Evolutionary conservation across 2,113 vertebrate genomes (phyloP).

Genomic region (Proterorhinus semilunaris): DNA sequence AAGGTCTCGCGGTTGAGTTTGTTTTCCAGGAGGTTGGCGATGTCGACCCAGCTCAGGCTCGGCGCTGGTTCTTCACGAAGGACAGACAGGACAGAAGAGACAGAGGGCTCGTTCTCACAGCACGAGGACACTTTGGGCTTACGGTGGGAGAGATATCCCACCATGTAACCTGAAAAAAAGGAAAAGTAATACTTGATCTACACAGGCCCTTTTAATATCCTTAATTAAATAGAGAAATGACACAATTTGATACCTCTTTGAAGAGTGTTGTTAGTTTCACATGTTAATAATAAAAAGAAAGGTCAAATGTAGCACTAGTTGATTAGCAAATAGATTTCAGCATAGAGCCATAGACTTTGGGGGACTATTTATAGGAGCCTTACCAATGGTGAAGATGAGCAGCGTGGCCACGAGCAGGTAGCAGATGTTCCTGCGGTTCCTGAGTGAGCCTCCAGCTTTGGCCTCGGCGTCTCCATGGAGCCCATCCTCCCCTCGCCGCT

Average conservation of each 20-base stretch:
- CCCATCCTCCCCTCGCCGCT: slow-evolving; percentile 77
- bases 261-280: no score
- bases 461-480: slow-evolving; percentile 76
- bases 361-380: background rate
- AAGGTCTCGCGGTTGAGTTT: slow-evolving; percentile 60
- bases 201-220: no score
- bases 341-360: no score
- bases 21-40: slow-evolving; percentile 60
- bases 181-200: no score
- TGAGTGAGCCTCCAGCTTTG: slow-evolving; percentile 32
- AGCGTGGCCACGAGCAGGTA: slow-evolving; percentile 52
- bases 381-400: slow-evolving; percentile 83
- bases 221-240: no score
- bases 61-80: background rate
- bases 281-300: no score
- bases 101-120: slow-evolving; percentile 1
- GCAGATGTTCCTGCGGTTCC: slow-evolving; percentile 46
- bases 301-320: no score
- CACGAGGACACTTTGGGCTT: background rate
- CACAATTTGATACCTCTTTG: no score
- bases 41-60: slow-evolving; percentile 71
- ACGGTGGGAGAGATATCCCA: slow-evolving; percentile 72
- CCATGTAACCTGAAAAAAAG: slow-evolving; percentile 79
- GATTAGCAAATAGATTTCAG: no score
- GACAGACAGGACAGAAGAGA: background rate